These are phyloP conservation scores for Gasterosteus nipponicus DNA, from an alignment of 2,113 vertebrate species.

Conservation along the genomic window DNA sequence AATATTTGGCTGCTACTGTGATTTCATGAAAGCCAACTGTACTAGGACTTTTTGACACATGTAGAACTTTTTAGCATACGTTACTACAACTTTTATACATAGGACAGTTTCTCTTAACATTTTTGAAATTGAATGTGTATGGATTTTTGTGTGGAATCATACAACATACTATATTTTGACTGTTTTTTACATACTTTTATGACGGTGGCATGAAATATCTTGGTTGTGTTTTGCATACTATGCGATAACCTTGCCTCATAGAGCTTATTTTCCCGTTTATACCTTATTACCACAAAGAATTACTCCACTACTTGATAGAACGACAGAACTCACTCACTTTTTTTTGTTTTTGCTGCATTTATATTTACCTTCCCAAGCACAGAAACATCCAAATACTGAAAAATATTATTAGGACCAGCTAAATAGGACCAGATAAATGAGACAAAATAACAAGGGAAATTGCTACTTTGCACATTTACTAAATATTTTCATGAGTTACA, in stretches of 20 bases:
- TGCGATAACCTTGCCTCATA: not conserved
- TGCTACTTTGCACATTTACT: not conserved
- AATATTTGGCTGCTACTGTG: too few species aligned
- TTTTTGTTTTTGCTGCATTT: constrained; percentile 18
- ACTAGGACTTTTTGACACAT: too few species aligned
- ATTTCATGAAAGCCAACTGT: too few species aligned
- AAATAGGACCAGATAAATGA: not conserved
- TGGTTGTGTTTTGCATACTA: too few species aligned
- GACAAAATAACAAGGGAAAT: constrained; percentile 1
- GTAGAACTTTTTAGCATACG: too few species aligned
- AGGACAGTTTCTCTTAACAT: too few species aligned
- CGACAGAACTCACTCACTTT: not conserved
- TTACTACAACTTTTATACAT: too few species aligned
- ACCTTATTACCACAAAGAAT: not conserved
- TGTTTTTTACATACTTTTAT: too few species aligned
- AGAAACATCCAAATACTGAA: constrained; percentile 17
- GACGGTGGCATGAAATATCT: too few species aligned
- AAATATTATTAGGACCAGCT: not conserved
- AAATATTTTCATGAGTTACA: not conserved
- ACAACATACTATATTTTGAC: not conserved
- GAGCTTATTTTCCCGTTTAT: not conserved
- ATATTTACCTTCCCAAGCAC: constrained; percentile 42
- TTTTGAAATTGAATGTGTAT: too few species aligned
- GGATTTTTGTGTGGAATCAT: too few species aligned
- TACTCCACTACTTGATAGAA: not conserved